These are phyloP conservation scores for Corythornis madagascariensis DNA, from an alignment of 2,113 vertebrate species.

Conservation along the genomic window DNA sequence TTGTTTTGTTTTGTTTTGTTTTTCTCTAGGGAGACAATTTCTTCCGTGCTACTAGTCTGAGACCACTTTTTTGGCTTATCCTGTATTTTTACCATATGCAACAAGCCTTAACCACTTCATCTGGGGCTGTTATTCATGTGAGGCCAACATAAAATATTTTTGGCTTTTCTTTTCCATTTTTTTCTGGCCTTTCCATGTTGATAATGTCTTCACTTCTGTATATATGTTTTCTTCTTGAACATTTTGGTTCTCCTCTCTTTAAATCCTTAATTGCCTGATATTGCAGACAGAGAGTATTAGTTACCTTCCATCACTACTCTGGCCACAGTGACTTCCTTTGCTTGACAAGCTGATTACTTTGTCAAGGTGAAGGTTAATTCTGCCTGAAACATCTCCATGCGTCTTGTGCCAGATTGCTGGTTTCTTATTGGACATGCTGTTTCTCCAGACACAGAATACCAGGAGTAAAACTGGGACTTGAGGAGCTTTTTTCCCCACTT, in stretches of 20 bases:
- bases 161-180: neutral
- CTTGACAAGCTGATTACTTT: conserved; percentile 24
- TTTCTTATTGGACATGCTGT: neutral
- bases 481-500: neutral
- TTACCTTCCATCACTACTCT: neutral
- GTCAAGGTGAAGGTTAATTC: conserved; percentile 21
- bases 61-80: neutral
- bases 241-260: neutral
- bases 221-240: neutral
- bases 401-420: neutral
- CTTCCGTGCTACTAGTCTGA: neutral
- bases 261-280: conserved; percentile 18
- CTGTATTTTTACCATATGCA: neutral
- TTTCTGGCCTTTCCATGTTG: neutral
- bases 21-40: neutral
- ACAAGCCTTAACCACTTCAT: conserved; percentile 10
- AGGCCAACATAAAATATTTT: neutral
- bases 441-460: neutral
- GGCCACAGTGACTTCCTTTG: neutral
- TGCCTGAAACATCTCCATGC: neutral
- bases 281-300: neutral
- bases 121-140: neutral
- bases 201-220: neutral
- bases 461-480: neutral
- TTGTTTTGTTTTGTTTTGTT: neutral